Evolutionary conservation across 1,140 invertebrate species (phyloP), one percentile per base, ranked within the genome.

Genomic region (Battus philenor): DNA sequence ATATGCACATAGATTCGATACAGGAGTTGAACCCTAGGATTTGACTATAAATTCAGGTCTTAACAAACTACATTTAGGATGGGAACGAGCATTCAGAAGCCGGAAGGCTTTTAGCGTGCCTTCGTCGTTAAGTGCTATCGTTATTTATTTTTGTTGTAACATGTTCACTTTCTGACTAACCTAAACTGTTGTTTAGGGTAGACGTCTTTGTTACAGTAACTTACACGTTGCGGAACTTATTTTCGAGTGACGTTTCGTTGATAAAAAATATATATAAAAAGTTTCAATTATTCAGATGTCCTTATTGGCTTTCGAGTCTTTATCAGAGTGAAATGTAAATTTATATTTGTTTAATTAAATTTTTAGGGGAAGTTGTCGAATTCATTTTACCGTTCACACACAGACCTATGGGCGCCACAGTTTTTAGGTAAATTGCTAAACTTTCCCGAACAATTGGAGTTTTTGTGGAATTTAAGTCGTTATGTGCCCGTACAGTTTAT

Each of bases 61-160:
- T 4, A 12, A 9, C 9, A 8, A 26, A 26, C 20, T 8, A 38
- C 20, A 24, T 20, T 2, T 38, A 38, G 11, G 9, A 13, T 9
- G 6, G 4, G 33, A 10, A 24, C 11, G 34, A 22, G 9, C n/a
- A 17, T 36, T 5, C 9, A 11, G 10, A 24, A 9, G 20, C 34
- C 34, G 34, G 20, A 24, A 38, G 34, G 20, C 34, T 38, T 38
- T 38, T 24, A 38, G 34, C 11, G 9, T 10, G 34, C 5, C n/a
- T 10, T 12, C 11, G 34, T 24, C 18, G 18, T 22, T 24, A 26
- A 38, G 34, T 38, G 34, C 18, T 12, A 18, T 20, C 10, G 10
- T 22, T 38, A 38, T 24, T 38, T 36, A 36, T 36, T 36, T 36
- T 36, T 36, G 16, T 24, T n/a, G 11, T 17, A 36, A 36, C 18